Base-by-base conservation (phyloP, 2,797 vertebrate species). In the Tauraco hartlaubi region DNA sequence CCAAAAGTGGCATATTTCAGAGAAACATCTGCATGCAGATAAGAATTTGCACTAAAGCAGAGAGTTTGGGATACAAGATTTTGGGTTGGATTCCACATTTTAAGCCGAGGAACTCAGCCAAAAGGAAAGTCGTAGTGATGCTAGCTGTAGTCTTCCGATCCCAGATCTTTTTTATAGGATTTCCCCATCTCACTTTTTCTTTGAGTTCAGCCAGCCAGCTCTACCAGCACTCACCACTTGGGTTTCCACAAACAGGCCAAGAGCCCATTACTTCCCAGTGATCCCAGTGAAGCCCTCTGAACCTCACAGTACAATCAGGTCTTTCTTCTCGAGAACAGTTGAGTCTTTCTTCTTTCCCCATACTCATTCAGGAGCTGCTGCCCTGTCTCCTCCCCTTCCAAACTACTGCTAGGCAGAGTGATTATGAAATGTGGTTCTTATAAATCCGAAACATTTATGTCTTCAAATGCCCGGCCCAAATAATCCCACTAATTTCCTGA, bases 401-500 rank as follows among this genome's bases (percentile, higher is more conserved):
- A 95, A 88, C 88, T 94, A 94, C 93, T 84, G 89, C 82, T 62
- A 94, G 76, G 85, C 88, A 77, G 78, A 89, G 95, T 78, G 87
- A 93, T 90, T 96, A 94, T 82, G 90, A 97, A 97, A 97, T 97
- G 88, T 98, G 97, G 94, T 98, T 98, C 95, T 96, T 94, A 97
- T 97, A 95, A 97, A 93, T 95, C 79, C 31, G 39, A 93, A 97
- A 87, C 82, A 52, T 92, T 95, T 96, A 94, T 91, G 87, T 92
- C 90, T 97, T 97, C 95, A 95, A 94, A 94, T 93, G 95, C 88
- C 92, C 17, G 0, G 86, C 89, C 94, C 86, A 28, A 90, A 83
- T 97, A 97, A 97, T 97, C 96, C 96, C 92, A 85, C 96, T 96
- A 96, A 98, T 98, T 98, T 97, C 97, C 96, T 97, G 97, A 85